Conservation (phyloP, 2,113 vertebrate genomes). For the Callipepla californica region DNA sequence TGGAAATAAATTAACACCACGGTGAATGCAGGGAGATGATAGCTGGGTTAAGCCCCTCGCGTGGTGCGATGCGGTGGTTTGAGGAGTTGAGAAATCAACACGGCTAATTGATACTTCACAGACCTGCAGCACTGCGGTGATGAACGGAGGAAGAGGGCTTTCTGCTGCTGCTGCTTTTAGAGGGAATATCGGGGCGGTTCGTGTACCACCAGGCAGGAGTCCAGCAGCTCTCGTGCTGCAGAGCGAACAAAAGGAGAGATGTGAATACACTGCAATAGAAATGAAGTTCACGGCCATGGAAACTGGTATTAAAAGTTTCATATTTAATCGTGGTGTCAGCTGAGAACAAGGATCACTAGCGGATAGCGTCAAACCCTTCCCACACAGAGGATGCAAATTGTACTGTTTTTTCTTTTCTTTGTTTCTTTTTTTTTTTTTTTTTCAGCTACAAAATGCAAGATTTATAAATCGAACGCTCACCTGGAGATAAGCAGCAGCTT, state of each 20-base stretch:
- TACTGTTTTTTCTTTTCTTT: neutral
- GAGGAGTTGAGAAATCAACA: slow-evolving; percentile 5
- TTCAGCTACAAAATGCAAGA: neutral
- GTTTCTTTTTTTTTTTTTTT: neutral
- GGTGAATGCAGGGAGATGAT: neutral
- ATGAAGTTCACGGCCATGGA: slow-evolving; percentile 35
- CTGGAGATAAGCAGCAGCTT: neutral
- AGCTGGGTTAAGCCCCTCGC: slow-evolving; percentile 25
- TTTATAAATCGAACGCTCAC: neutral
- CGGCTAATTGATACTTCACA: slow-evolving; percentile 46
- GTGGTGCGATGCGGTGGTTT: neutral
- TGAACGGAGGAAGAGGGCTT: neutral
- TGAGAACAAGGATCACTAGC: neutral
- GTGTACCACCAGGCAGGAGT: slow-evolving; percentile 5
- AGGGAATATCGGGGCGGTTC: slow-evolving; percentile 1
- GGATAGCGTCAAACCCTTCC: neutral
- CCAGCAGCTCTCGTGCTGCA: neutral
- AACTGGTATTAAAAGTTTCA: slow-evolving; percentile 17
- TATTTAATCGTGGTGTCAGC: neutral
- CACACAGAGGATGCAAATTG: neutral
- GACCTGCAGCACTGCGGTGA: neutral
- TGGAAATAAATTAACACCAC: neutral
- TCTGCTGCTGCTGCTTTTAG: neutral
- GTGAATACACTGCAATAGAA: neutral
- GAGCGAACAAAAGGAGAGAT: slow-evolving; percentile 18